Percentiles rank a stretch among this genome's conserved stretches.
phyloP scores from a whole-genome alignment of 2,797 vertebrate species.

The Zonotrichia albicollis region DNA sequence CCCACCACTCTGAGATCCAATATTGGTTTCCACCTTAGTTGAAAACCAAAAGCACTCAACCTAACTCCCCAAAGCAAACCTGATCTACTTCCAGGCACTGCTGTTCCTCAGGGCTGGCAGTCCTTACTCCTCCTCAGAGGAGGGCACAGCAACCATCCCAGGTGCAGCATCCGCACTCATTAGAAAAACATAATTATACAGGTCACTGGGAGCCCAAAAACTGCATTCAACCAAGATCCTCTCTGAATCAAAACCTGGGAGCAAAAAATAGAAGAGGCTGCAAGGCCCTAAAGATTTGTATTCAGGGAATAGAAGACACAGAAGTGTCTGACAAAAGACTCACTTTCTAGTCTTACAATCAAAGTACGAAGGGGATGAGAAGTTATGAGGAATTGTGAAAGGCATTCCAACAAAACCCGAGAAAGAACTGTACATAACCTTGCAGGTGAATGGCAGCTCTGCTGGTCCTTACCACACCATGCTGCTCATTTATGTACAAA shows the following conservation, averaged over 20 bases:
- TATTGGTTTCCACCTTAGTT: neutral
- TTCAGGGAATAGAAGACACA: neutral
- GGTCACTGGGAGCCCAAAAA: neutral
- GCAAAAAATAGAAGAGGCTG: neutral
- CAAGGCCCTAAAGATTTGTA: neutral
- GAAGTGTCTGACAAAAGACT: neutral
- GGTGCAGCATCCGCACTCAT: neutral
- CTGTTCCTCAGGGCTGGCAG: neutral
- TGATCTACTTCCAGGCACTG: neutral
- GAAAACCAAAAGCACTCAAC: neutral
- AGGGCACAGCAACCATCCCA: neutral
- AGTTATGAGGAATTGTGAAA: neutral
- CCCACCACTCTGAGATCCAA: neutral
- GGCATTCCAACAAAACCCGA: neutral
- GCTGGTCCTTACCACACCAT: neutral
- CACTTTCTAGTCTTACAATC: neutral
- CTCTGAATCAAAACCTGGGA: conserved; percentile 3
- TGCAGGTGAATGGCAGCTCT: neutral
- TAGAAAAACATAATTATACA: neutral
- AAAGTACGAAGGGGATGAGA: neutral
- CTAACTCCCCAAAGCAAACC: neutral
- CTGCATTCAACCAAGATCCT: neutral
- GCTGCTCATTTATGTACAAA: conserved; percentile 4
- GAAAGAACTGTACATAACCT: neutral
- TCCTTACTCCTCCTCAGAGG: neutral